A percentile compares a stretch with the other conserved stretches of the same genome.
Conservation (phyloP, 2,888 invertebrate genomes). For the Bellardia bayeri region DNA sequence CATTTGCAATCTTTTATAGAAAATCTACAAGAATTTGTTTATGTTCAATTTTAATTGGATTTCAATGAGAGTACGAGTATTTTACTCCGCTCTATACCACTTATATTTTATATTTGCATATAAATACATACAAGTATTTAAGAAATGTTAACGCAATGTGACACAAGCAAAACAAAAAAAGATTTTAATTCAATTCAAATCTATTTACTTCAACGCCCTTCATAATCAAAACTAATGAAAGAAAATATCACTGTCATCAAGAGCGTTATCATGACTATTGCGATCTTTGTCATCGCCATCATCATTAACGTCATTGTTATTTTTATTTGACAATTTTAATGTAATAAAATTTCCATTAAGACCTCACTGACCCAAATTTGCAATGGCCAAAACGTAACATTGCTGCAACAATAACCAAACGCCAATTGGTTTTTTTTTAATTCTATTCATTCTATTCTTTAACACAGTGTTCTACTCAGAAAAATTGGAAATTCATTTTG, state of each 20-base stretch:
- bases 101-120: constrained; percentile 2
- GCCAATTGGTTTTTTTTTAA: constrained; percentile 33
- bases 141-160: constrained; percentile 51
- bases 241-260: constrained; percentile 49
- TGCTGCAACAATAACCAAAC: constrained; percentile 35
- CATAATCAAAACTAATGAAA: constrained; percentile 37
- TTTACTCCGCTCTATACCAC: background rate
- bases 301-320: constrained; percentile 34
- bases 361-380: constrained; percentile 65
- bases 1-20: constrained; percentile 39
- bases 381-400: constrained; percentile 26
- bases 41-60: constrained; percentile 71
- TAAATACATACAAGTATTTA: background rate
- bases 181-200: constrained; percentile 11
- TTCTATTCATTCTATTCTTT: constrained; percentile 35
- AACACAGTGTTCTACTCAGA: constrained; percentile 7
- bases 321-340: constrained; percentile 62
- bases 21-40: constrained; percentile 60
- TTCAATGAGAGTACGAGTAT: constrained; percentile 32
- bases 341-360: constrained; percentile 71
- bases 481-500: constrained; percentile 67
- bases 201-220: constrained; percentile 36
- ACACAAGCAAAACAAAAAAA: constrained; percentile 6
- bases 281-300: constrained; percentile 40
- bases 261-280: constrained; percentile 27